A percentile compares a stretch with the other conserved stretches of the same genome.
These are phyloP conservation scores for Drosophila sp. DNA, from an alignment of 1,140 invertebrate species.

Conservation along the genomic window DNA sequence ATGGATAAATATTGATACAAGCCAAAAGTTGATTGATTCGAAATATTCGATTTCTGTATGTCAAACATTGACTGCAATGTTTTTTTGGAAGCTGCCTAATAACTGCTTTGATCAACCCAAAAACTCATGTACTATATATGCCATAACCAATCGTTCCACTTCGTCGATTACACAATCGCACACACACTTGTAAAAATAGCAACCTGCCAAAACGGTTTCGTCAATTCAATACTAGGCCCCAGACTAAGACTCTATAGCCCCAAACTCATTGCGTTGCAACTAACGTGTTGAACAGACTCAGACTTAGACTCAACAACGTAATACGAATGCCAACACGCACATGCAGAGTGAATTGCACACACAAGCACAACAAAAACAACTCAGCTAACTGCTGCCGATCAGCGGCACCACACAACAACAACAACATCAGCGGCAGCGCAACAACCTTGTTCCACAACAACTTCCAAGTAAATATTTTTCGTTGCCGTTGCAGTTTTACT, in stretches of 20 bases:
- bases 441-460: constrained; percentile 81
- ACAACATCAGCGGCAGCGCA: constrained; percentile 46
- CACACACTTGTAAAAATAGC: constrained; percentile 38
- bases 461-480: constrained; percentile 53
- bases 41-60: too few species aligned
- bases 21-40: too few species aligned
- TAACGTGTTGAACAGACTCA: constrained; percentile 43
- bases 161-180: constrained; percentile 62
- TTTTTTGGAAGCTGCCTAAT: not conserved
- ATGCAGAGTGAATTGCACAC: constrained; percentile 34
- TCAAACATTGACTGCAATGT: too few species aligned
- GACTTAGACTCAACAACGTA: constrained; percentile 7
- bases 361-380: constrained; percentile 8
- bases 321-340: constrained; percentile 42
- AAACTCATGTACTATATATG: not conserved
- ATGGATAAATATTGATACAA: too few species aligned
- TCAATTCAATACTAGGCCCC: constrained; percentile 30
- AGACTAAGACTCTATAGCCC: not conserved
- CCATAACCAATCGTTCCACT: constrained; percentile 40
- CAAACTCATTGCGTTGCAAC: constrained; percentile 35
- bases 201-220: constrained; percentile 69
- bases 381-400: not conserved
- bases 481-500: constrained; percentile 23
- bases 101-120: not conserved
- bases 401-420: not conserved